These are phyloP conservation scores for Bos taurus DNA, from an alignment of 2,113 vertebrate species.

Conservation along the genomic window ARS-UCD2.0 NC_037342.1:82587501-82588000, in stretches of 20 bases:
- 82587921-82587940: neutral
- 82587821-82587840: no score
- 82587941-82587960: neutral
- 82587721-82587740: neutral
- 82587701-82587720: neutral
- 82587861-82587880: neutral
- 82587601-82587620: neutral
- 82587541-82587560: neutral
- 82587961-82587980: neutral
- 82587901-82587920: neutral
- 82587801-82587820: fast-evolving
- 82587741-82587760: neutral
- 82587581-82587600: neutral
- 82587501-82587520: neutral
- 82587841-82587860: neutral
- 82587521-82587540: neutral
- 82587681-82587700: neutral
- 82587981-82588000: neutral
- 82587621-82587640: neutral
- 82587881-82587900: neutral
- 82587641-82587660: neutral
- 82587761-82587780: neutral
- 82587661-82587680: neutral
- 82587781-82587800: neutral
- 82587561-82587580: neutral